Base-by-base conservation (phyloP, 1,140 invertebrate species). In the Sipha flava region DNA sequence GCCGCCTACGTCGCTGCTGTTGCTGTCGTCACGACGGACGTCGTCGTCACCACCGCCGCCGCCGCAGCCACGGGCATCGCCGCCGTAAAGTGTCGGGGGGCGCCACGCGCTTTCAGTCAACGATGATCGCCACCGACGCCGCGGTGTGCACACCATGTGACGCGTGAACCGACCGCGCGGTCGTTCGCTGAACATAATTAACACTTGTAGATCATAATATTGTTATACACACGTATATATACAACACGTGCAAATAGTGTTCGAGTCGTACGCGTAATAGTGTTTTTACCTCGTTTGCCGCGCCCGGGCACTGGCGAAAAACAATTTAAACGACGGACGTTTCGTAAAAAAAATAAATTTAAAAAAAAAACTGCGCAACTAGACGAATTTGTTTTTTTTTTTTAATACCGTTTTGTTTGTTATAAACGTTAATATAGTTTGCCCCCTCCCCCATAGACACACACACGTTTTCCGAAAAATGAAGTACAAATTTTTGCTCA, bases 401-500 rank as follows among this genome's bases (percentile, higher is more conserved):
- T 43, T 43, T 12, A 12, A 6, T 7, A 43, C 40, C 9, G 9
- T 43, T 43, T 43, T 43, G 14, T 43, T 43, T 43, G 9, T 43
- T 43, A 9, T 43, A 12, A 43, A 6, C 14, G 40, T 43, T 43
- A 12, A 12, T 43, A 10, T 43, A 12, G 40, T 43, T 43, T n/a
- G n/a, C n/a, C n/a, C n/a, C n/a, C n/a, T n/a, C n/a, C n/a, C n/a
- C n/a, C n/a, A n/a, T n/a, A n/a, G n/a, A n/a, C n/a, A n/a, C n/a
- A n/a, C n/a, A n/a, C n/a, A n/a, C n/a, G 40, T 43, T 43, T 43
- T 43, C 31, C n/a, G 47, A 21, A 47, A 43, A 49, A 72, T 49
- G 43, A 72, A 49, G 68, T 72, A 72, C 68, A 72, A 72, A 72
- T 29, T n/a, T 72, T 72, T 72, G 68, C 68, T 72, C 68, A 49